Percentiles rank a stretch among this genome's conserved stretches.
phyloP scores from a whole-genome alignment of 2,888 invertebrate genomes.

The Elmis aenea region DNA sequence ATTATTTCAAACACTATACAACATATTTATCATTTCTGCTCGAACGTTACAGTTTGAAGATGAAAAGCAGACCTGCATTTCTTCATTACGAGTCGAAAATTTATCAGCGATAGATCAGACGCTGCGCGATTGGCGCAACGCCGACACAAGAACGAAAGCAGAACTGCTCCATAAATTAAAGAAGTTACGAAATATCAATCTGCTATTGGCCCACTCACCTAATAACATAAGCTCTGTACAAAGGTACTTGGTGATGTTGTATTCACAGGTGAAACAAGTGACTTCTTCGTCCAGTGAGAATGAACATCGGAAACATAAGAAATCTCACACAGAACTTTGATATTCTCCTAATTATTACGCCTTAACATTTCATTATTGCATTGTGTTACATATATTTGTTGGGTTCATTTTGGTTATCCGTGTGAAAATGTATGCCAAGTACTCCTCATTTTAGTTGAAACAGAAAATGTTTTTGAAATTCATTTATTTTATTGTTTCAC shows the following conservation, averaged over 20 bases:
- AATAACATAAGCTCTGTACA: constrained; percentile 17
- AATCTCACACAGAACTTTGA: no score
- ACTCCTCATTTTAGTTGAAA: no score
- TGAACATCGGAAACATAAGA: no score
- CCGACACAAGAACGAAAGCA: constrained; percentile 31
- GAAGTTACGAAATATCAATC: constrained; percentile 38
- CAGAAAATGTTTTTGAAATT: no score
- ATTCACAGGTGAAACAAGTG: no score
- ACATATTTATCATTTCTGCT: constrained; percentile 1
- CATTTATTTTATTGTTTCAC: no score
- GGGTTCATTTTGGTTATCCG: no score
- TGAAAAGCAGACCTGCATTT: constrained; percentile 49
- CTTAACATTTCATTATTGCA: no score
- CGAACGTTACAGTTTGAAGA: constrained; percentile 31
- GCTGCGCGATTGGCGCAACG: constrained; percentile 51
- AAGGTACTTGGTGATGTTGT: constrained; percentile 14
- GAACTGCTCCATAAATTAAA: constrained; percentile 36
- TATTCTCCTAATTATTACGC: no score
- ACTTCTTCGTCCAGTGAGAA: no score
- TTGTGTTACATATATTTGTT: no score
- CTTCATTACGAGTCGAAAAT: constrained; percentile 50
- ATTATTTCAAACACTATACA: neutral
- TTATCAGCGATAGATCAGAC: constrained; percentile 50
- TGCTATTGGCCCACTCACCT: constrained; percentile 38
- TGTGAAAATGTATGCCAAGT: no score